Base-by-base conservation (phyloP, 2,888 invertebrate genomes). In the Liodrosophila aerea region DNA sequence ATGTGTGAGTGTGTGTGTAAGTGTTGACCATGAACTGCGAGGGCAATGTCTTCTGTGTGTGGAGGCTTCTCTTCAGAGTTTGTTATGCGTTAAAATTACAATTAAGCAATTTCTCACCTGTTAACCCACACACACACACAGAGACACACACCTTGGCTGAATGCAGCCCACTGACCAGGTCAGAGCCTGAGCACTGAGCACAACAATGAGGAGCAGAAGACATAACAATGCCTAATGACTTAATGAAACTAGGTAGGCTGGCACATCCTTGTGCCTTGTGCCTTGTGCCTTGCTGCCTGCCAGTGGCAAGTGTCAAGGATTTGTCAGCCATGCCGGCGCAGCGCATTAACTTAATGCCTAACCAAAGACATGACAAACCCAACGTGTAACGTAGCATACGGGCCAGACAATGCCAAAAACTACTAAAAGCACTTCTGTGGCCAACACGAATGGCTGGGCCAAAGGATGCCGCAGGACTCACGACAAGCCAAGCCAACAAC, bases 31-130 rank as follows among this genome's bases (percentile, higher is more conserved):
- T 69, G 60, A 81, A 51, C 64, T 58, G 40, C 39, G 29, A 37
- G 5, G 36, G 16, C 43, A 36, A 18, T 44, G 43, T 2, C 3
- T 8, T 5, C 7, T 29, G 29, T 9, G 8, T 29, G 13, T 43
- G 18, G 7, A 41, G 33, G 1, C 11, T 31, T 2, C 33, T 33
- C 44, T 44, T 31, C 61, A 36, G 39, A 46, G 61, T 67, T 60
- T 73, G 69, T 61, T 73, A 60, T 50, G 83, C 78, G 78, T 77
- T 77, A 76, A 81, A 86, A 76, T 76, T 73, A 84, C 86, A 85
- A 76, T 84, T 84, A 81, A 73, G 86, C 76, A 85, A 81, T 85
- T 81, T 86, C 84, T 76, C 86, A 81, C 86, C 81, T 85, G 81
- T 80, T 73, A 69, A 57, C 62, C 61, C 64, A 60, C 41, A 56